phyloP scores from a whole-genome alignment of 2,888 invertebrate genomes.

The Cynaeus angustus region DNA sequence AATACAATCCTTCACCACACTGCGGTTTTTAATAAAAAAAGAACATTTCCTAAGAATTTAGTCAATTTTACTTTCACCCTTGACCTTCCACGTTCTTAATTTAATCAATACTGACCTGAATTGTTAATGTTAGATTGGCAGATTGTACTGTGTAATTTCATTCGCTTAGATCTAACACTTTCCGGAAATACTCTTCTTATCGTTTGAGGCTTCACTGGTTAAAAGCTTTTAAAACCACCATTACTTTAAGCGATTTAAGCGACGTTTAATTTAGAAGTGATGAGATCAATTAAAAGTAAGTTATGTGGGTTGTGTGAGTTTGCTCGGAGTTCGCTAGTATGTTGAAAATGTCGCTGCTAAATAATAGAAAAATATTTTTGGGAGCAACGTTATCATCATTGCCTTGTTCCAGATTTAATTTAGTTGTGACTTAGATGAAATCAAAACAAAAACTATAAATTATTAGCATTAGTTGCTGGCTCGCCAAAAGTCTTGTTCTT shows the following conservation, averaged over 20 bases:
- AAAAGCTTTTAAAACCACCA: constrained; percentile 37
- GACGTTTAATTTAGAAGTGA: constrained; percentile 39
- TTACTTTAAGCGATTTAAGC: constrained; percentile 34
- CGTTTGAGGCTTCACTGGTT: constrained; percentile 24
- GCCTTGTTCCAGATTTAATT: constrained; percentile 26
- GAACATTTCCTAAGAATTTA: neutral
- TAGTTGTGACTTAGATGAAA: constrained; percentile 14
- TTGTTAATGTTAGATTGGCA: constrained; percentile 25
- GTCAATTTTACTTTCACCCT: constrained; percentile 38
- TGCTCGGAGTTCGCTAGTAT: neutral
- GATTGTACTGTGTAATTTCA: constrained; percentile 22
- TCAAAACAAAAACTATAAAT: constrained; percentile 10
- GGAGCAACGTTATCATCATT: neutral
- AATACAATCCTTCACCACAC: constrained; percentile 31
- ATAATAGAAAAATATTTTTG: constrained; percentile 20
- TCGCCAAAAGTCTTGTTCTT: no score
- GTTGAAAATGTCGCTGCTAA: neutral
- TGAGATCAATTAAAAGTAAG: constrained; percentile 32
- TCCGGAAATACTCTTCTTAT: constrained; percentile 34
- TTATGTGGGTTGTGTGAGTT: constrained; percentile 14
- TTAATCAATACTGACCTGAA: constrained; percentile 30
- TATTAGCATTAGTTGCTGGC: neutral
- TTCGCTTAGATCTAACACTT: constrained; percentile 10
- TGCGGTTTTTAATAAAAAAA: constrained; percentile 6
- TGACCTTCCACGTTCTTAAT: constrained; percentile 37